phyloP scores from a whole-genome alignment of 2,113 vertebrate genomes.

The Sigmodon hispidus region DNA sequence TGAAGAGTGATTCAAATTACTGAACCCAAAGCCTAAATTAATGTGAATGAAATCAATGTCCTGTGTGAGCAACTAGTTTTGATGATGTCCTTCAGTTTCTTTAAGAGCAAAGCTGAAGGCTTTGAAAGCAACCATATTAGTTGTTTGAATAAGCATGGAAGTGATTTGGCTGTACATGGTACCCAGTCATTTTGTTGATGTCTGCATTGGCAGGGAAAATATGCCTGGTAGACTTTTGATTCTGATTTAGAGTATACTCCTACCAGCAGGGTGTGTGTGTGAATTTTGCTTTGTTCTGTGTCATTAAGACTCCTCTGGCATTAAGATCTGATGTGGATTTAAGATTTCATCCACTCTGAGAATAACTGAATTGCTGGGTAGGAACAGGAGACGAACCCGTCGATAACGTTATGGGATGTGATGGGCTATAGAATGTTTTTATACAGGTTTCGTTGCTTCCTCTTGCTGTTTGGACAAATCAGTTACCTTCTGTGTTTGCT shows the following conservation, averaged over 20 bases:
- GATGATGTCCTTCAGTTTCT: background rate
- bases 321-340: constrained; percentile 68
- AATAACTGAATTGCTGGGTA: constrained; percentile 59
- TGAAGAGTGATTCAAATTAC: constrained; percentile 50
- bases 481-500: constrained; percentile 34
- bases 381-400: background rate
- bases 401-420: constrained; percentile 35
- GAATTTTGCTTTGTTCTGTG: constrained; percentile 30
- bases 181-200: background rate
- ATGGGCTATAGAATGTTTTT: constrained; percentile 20
- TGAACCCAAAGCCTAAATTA: constrained; percentile 40
- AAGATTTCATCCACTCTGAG: constrained; percentile 57
- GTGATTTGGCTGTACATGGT: background rate
- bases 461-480: constrained; percentile 51
- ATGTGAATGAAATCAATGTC: background rate
- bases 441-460: constrained; percentile 16
- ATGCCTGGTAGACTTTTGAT: background rate
- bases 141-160: background rate
- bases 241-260: constrained; percentile 60
- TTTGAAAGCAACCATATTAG: background rate
- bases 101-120: background rate
- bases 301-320: constrained; percentile 61
- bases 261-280: constrained; percentile 23
- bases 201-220: constrained; percentile 13
- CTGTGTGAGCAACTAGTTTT: background rate